Conservation (phyloP, 2,113 vertebrate species). For the Callocephalon fimbriatum region DNA sequence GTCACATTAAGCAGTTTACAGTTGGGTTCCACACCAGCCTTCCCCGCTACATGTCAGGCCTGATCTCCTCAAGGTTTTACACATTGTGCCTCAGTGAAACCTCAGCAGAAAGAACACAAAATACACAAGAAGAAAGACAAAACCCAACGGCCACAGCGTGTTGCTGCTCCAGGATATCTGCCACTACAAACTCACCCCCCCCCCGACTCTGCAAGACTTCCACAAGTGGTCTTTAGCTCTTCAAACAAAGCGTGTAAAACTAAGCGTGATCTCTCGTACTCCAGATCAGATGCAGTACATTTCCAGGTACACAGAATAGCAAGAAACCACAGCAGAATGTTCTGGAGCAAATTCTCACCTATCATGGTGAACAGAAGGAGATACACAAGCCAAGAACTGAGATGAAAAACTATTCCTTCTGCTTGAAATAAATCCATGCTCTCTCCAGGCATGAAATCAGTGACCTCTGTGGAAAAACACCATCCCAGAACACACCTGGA, state of each 20-base stretch:
- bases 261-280: neutral
- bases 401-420: neutral
- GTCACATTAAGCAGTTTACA: neutral
- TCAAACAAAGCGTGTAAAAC: neutral
- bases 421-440: neutral
- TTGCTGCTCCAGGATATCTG: neutral
- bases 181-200: neutral
- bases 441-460: neutral
- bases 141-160: neutral
- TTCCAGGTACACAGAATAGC: neutral
- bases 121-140: neutral
- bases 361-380: neutral
- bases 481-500: neutral
- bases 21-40: neutral
- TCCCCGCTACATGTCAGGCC: rapidly evolving
- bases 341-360: neutral
- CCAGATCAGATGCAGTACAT: neutral
- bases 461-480: neutral
- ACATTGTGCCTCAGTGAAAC: neutral
- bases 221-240: rapidly evolving
- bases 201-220: neutral
- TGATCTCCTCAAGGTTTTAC: neutral
- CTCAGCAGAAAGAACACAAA: neutral
- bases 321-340: neutral
- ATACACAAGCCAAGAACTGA: rapidly evolving